These are phyloP conservation scores for Eupithecia centaureata DNA, from an alignment of 2,888 invertebrate species.

Conservation along the genomic window DNA sequence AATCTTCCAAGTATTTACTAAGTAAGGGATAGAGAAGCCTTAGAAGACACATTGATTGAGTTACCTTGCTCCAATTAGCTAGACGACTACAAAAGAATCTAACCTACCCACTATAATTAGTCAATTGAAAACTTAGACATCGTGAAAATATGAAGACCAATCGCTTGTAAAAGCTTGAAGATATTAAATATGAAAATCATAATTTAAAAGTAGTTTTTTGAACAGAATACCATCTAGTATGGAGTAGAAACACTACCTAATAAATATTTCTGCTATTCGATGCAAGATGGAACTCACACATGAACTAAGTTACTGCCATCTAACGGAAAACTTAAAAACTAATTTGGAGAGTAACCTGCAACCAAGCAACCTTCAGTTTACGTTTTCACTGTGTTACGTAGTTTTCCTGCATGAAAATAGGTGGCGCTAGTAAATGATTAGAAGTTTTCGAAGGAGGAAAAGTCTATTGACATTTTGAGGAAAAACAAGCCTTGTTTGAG, in stretches of 20 bases:
- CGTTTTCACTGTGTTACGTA: not conserved
- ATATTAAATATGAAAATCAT: not conserved
- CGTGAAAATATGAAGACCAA: too few relatives aligned
- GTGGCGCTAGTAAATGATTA: slow-evolving; percentile 11
- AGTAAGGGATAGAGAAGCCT: not conserved
- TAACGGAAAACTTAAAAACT: not conserved
- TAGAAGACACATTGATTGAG: not conserved
- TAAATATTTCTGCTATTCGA: not conserved
- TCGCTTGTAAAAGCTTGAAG: not conserved
- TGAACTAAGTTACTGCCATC: slow-evolving; percentile 2
- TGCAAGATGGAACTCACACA: not conserved
- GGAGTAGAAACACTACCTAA: not conserved
- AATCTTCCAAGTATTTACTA: slow-evolving; percentile 3
- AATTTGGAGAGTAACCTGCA: not conserved
- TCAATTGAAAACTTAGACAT: too few relatives aligned
- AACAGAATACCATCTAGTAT: not conserved
- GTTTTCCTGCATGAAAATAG: slow-evolving; percentile 17
- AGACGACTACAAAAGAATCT: not conserved
- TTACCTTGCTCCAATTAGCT: not conserved
- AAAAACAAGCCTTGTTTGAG: slow-evolving; percentile 17
- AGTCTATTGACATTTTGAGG: slow-evolving; percentile 16
- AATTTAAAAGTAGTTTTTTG: not conserved
- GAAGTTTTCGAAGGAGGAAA: slow-evolving; percentile 18
- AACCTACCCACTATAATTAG: not conserved
- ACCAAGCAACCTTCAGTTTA: not conserved